These are phyloP conservation scores for Prenolepis imparis DNA, from an alignment of 2,888 invertebrate genomes.

Conservation along the genomic window DNA sequence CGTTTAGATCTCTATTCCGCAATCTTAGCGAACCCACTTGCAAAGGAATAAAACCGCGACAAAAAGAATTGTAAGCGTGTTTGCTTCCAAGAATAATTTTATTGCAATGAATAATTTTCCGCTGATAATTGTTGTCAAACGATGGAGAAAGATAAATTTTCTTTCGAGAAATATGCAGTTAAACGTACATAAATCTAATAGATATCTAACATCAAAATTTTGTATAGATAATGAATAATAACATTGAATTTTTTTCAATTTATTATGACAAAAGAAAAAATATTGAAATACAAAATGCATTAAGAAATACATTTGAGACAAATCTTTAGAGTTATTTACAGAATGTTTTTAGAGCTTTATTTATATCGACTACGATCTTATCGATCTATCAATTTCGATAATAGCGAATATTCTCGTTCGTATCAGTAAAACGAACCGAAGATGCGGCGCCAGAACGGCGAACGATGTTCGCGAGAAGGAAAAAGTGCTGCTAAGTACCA, in stretches of 20 bases:
- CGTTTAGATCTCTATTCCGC: conserved; percentile 35
- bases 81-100: not conserved
- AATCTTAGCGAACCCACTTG: conserved; percentile 10
- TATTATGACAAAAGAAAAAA: not conserved
- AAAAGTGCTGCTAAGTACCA: conserved; percentile 79
- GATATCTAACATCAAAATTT: not conserved
- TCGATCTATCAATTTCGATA: conserved; percentile 7
- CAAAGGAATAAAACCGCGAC: not conserved
- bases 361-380: conserved; percentile 18
- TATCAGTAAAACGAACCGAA: conserved; percentile 9
- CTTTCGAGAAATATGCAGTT: not conserved
- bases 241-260: not conserved
- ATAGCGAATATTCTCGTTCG: not conserved
- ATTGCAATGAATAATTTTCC: not conserved
- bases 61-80: not conserved
- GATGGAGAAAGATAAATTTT: not conserved
- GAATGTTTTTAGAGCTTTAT: not conserved
- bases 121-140: not conserved
- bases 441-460: conserved; percentile 41
- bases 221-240: not conserved
- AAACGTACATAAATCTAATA: not conserved
- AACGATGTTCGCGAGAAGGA: conserved; percentile 47
- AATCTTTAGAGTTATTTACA: not conserved
- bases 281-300: not conserved
- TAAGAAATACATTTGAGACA: not conserved